phyloP scores from a whole-genome alignment of 2,113 vertebrate species.

The Chaenogobius annularis region DNA sequence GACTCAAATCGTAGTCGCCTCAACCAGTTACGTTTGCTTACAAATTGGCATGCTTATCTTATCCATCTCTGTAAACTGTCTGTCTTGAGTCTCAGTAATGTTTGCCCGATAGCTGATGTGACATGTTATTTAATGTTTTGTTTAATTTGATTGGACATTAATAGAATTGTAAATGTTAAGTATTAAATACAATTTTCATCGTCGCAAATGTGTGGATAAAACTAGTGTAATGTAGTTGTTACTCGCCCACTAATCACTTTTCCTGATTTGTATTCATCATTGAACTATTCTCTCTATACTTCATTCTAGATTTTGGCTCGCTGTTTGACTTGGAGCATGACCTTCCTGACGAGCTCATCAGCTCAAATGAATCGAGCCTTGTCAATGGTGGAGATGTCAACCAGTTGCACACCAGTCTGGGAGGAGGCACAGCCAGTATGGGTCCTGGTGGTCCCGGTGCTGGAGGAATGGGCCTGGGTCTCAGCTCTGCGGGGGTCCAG shows the following conservation, averaged over 20 bases:
- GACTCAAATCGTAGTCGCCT: slow-evolving; percentile 22
- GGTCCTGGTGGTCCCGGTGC: slow-evolving; percentile 64
- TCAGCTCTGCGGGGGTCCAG: slow-evolving; percentile 56
- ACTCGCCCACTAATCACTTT: slow-evolving; percentile 2
- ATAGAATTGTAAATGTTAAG: slow-evolving; percentile 2
- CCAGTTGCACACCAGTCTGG: slow-evolving; percentile 90
- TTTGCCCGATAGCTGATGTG: neutral
- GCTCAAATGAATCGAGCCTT: slow-evolving; percentile 87
- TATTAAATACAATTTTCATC: slow-evolving; percentile 35
- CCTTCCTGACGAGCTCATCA: slow-evolving; percentile 97
- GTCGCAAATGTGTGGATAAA: slow-evolving; percentile 37
- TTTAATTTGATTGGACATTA: slow-evolving; percentile 23
- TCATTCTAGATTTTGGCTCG: slow-evolving; percentile 89
- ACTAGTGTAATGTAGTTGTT: slow-evolving; percentile 26
- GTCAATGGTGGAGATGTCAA: slow-evolving; percentile 92
- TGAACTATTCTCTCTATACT: slow-evolving; percentile 19
- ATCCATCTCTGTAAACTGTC: neutral
- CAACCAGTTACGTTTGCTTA: slow-evolving; percentile 24
- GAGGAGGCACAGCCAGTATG: slow-evolving; percentile 73
- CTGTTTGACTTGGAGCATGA: slow-evolving; percentile 97
- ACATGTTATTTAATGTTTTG: neutral
- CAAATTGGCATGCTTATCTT: neutral
- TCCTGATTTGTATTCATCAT: slow-evolving; percentile 16
- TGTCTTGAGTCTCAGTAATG: neutral
- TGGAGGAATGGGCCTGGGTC: slow-evolving; percentile 76